phyloP scores from a whole-genome alignment of 2,888 invertebrate genomes.

The Lingula anatina region DNA sequence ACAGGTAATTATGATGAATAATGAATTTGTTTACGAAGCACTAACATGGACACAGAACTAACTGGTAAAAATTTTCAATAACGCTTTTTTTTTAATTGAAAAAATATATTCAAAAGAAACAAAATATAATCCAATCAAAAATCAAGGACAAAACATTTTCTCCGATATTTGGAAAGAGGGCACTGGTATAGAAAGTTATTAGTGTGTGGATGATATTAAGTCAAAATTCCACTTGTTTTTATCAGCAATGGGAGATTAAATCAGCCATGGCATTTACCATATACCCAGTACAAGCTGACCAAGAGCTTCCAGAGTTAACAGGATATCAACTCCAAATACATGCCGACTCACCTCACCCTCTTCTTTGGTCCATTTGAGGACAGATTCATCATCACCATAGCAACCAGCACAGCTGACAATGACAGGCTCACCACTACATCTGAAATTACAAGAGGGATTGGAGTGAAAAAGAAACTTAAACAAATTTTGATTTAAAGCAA shows the following conservation, averaged over 20 bases:
- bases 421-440: slow-evolving; percentile 39
- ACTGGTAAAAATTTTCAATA: no score
- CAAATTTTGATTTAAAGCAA: no score
- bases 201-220: background rate
- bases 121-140: no score
- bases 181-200: background rate
- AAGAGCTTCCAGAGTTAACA: no score
- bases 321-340: no score
- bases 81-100: background rate
- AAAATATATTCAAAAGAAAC: background rate
- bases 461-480: no score
- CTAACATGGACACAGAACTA: no score
- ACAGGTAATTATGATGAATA: slow-evolving; percentile 5
- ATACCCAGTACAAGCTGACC: no score
- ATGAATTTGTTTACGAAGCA: no score
- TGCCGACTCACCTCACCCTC: slow-evolving; percentile 45
- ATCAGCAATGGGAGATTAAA: no score
- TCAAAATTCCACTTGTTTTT: no score
- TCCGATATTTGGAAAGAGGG: background rate
- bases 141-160: no score
- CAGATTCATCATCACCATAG: slow-evolving; percentile 55
- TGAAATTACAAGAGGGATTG: slow-evolving; percentile 15
- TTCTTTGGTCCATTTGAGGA: slow-evolving; percentile 55
- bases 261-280: background rate
- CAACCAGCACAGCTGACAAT: slow-evolving; percentile 55